Conservation (phyloP, 2,797 vertebrate genomes). For the Gallinago nigripennis region DNA sequence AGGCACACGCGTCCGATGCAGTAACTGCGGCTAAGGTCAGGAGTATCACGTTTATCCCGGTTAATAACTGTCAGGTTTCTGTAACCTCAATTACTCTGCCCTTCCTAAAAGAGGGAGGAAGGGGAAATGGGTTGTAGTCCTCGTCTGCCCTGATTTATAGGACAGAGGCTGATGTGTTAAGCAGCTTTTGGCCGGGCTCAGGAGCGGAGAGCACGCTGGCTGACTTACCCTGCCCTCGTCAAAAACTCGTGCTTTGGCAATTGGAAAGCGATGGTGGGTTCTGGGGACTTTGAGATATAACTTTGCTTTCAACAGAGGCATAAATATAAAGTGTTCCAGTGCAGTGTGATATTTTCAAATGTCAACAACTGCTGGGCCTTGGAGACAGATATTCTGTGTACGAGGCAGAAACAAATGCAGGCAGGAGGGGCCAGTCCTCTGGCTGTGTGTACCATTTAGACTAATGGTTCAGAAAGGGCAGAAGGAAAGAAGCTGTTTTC, state of each 20-base stretch:
- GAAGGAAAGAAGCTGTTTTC: background rate
- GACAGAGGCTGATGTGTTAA: slow-evolving; percentile 20
- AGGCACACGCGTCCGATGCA: background rate
- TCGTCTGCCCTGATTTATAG: slow-evolving; percentile 38
- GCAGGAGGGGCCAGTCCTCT: background rate
- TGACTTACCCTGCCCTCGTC: slow-evolving; percentile 18
- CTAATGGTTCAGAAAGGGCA: background rate
- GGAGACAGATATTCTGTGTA: slow-evolving; percentile 13
- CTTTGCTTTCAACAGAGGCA: slow-evolving; percentile 43
- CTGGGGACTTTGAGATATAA: slow-evolving; percentile 26
- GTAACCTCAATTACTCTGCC: slow-evolving; percentile 21
- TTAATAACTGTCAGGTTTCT: slow-evolving; percentile 45
- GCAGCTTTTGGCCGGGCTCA: background rate
- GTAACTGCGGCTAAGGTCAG: background rate
- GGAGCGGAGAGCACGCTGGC: background rate
- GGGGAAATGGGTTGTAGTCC: background rate
- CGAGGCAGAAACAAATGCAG: background rate
- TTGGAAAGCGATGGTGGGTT: slow-evolving; percentile 9
- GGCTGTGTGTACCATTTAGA: background rate
- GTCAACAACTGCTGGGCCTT: slow-evolving; percentile 22
- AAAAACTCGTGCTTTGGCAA: slow-evolving; percentile 17
- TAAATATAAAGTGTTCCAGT: slow-evolving; percentile 44
- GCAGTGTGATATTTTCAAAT: slow-evolving; percentile 37
- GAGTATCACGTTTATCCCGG: slow-evolving; percentile 19
- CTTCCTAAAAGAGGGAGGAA: slow-evolving; percentile 19